Percentiles rank a stretch among this genome's conserved stretches.
Conservation (phyloP, 1,140 invertebrate genomes). For the Drosophila repleta region DNA sequence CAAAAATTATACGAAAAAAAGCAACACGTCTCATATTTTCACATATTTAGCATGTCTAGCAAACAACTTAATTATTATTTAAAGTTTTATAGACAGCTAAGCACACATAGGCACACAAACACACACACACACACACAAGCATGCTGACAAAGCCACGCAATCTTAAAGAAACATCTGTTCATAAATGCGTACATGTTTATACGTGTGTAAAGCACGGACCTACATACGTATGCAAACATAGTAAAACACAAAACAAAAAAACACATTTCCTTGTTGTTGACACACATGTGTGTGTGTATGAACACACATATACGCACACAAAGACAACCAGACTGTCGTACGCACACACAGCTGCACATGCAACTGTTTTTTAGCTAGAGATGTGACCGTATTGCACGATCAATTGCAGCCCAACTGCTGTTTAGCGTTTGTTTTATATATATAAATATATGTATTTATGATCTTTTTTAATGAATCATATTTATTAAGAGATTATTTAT, state of each 20-base stretch:
- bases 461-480: too few species aligned
- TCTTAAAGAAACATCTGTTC: slow-evolving; percentile 37
- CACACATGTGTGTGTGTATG: not conserved
- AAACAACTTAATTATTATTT: not conserved
- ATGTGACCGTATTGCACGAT: not conserved
- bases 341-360: not conserved
- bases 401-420: too few species aligned
- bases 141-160: slow-evolving; percentile 27
- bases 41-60: too few species aligned
- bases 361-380: too few species aligned
- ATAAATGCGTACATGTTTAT: slow-evolving; percentile 6
- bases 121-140: slow-evolving; percentile 3
- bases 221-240: slow-evolving; percentile 4
- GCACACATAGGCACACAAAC: not conserved
- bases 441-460: too few species aligned
- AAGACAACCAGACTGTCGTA: too few species aligned
- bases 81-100: not conserved
- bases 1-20: not conserved
- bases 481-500: too few species aligned
- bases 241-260: slow-evolving; percentile 10
- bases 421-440: too few species aligned
- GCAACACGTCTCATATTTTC: too few species aligned
- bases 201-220: not conserved
- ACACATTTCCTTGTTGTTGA: slow-evolving; percentile 15
- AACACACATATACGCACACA: not conserved